Evolutionary conservation across 2,113 vertebrate species (phyloP).

Genomic region (Numenius arquata): DNA sequence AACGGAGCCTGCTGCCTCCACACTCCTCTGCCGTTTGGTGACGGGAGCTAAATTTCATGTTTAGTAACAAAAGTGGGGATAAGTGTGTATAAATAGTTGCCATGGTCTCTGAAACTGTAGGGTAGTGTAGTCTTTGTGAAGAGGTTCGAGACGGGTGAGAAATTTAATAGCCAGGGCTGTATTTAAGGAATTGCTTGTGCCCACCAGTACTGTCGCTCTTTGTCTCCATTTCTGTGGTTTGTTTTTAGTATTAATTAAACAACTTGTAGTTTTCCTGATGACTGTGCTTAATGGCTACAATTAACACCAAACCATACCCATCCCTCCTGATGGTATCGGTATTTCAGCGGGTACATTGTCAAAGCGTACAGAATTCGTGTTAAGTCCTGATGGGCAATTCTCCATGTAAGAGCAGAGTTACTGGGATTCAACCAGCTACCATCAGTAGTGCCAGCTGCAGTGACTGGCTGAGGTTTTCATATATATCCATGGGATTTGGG

Average conservation of each 20-base stretch:
- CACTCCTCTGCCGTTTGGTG: not conserved
- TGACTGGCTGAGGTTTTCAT: not conserved
- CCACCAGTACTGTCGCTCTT: not conserved
- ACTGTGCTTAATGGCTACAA: not conserved
- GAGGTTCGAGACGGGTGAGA: not conserved
- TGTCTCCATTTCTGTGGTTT: not conserved
- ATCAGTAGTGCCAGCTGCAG: not conserved
- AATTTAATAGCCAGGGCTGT: not conserved
- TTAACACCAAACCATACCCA: not conserved
- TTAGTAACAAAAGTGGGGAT: not conserved
- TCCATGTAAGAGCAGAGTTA: not conserved
- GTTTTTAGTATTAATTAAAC: not conserved
- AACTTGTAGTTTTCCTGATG: not conserved
- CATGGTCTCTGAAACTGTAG: not conserved
- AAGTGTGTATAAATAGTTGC: not conserved
- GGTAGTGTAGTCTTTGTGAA: not conserved
- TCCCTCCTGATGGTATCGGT: not conserved
- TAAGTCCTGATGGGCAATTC: not conserved
- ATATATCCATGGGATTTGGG: not conserved
- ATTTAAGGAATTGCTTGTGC: not conserved
- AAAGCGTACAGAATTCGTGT: accelerated
- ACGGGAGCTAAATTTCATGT: not conserved
- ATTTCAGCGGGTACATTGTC: not conserved
- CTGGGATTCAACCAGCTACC: not conserved
- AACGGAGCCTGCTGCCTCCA: not conserved